A percentile compares a stretch with the other conserved stretches of the same genome.
Conservation (phyloP, 2,888 invertebrate species). For the Therioaphis trifolii region DNA sequence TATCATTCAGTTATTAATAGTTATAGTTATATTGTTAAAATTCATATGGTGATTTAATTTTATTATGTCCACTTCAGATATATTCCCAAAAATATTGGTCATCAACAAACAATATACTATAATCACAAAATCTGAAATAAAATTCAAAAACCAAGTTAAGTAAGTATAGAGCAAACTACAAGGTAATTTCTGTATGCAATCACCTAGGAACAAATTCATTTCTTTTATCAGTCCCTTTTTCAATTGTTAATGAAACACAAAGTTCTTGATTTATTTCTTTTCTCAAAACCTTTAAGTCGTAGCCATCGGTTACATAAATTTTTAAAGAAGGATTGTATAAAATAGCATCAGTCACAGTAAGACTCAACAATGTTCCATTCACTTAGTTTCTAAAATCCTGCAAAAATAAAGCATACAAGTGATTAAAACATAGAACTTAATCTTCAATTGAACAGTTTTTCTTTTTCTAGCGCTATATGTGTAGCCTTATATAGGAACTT, state of each 20-base stretch:
- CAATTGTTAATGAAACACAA: not conserved
- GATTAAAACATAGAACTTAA: not conserved
- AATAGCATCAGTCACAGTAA: not conserved
- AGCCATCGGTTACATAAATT: not conserved
- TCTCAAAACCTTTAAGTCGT: not conserved
- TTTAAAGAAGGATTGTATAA: constrained; percentile 3
- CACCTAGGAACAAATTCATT: not conserved
- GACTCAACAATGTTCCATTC: not conserved
- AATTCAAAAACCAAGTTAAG: no score
- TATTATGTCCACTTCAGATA: no score
- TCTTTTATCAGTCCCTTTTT: not conserved
- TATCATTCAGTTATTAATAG: no score
- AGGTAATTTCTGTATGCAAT: no score
- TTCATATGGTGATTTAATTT: no score
- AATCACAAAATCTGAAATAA: no score
- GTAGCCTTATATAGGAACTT: not conserved
- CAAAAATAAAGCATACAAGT: not conserved
- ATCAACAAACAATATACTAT: no score
- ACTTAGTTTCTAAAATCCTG: not conserved
- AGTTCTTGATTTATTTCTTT: not conserved
- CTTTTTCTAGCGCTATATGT: not conserved
- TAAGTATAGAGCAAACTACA: no score
- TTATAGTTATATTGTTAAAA: no score
- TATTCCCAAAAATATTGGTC: no score
- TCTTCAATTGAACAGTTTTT: not conserved